These are phyloP conservation scores for Novumbra hubbsi DNA, from an alignment of 2,797 vertebrate genomes.

Conservation along the genomic window DNA sequence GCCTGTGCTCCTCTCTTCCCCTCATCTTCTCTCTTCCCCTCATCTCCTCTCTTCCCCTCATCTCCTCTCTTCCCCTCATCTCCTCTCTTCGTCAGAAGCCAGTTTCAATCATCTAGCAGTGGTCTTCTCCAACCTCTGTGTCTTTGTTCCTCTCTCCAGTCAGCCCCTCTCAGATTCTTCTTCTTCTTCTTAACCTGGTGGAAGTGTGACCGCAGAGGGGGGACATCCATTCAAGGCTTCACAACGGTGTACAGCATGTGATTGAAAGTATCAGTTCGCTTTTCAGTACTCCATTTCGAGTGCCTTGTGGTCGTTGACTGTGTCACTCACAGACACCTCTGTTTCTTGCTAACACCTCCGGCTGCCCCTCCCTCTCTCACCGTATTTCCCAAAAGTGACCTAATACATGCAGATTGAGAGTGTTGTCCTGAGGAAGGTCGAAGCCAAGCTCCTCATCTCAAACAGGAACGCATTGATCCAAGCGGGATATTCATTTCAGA, in stretches of 20 bases:
- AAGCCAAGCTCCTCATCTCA: slow-evolving; percentile 38
- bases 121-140: no score
- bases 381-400: slow-evolving; percentile 63
- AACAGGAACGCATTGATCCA: slow-evolving; percentile 63
- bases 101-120: no score
- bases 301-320: neutral
- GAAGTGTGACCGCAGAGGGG: no score
- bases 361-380: neutral
- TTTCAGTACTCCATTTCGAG: neutral
- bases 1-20: slow-evolving; percentile 36
- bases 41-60: slow-evolving; percentile 32
- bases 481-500: slow-evolving; percentile 76
- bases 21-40: slow-evolving; percentile 22
- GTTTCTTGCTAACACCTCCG: slow-evolving; percentile 19
- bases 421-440: slow-evolving; percentile 61
- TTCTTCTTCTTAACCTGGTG: neutral
- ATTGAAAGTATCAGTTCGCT: neutral
- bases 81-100: no score
- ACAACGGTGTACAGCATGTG: neutral
- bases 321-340: neutral
- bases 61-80: neutral
- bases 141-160: neutral
- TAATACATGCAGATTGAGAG: slow-evolving; percentile 34
- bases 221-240: slow-evolving; percentile 32
- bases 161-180: neutral